Conservation (phyloP, 2,888 invertebrate genomes). For the Troides aeacus region DNA sequence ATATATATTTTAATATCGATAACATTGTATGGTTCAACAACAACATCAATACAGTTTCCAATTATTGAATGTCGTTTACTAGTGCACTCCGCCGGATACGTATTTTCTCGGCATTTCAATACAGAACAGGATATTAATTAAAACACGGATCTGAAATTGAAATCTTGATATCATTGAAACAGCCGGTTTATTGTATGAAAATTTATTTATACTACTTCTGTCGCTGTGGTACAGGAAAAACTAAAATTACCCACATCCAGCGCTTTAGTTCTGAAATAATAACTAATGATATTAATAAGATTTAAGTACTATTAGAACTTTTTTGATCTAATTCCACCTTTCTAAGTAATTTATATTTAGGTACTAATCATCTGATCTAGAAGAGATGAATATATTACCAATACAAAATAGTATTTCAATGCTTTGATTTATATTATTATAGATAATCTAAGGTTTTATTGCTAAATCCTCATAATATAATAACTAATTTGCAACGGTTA, state of each 20-base stretch:
- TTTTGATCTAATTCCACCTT: too few relatives aligned
- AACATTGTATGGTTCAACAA: conserved; percentile 7
- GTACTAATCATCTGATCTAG: too few relatives aligned
- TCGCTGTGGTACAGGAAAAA: background rate
- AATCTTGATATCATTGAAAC: conserved; percentile 21
- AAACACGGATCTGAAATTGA: conserved; percentile 29
- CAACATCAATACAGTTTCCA: conserved; percentile 29
- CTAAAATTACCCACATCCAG: background rate
- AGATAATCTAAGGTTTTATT: too few relatives aligned
- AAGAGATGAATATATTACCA: too few relatives aligned
- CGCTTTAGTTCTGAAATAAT: background rate
- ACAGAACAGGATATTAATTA: conserved; percentile 28
- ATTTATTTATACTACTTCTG: conserved; percentile 2
- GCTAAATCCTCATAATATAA: too few relatives aligned
- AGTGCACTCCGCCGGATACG: conserved; percentile 35
- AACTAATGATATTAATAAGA: background rate
- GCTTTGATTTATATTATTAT: too few relatives aligned
- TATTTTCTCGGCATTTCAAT: conserved; percentile 26
- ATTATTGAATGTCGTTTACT: conserved; percentile 38
- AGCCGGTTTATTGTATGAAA: background rate
- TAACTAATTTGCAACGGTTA: too few relatives aligned
- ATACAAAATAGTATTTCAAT: too few relatives aligned
- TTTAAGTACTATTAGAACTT: too few relatives aligned
- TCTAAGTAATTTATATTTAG: too few relatives aligned
- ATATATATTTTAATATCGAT: conserved; percentile 1